Evolutionary conservation across 1,140 invertebrate genomes (phyloP).

Genomic region (Ceratitis capitata): DNA sequence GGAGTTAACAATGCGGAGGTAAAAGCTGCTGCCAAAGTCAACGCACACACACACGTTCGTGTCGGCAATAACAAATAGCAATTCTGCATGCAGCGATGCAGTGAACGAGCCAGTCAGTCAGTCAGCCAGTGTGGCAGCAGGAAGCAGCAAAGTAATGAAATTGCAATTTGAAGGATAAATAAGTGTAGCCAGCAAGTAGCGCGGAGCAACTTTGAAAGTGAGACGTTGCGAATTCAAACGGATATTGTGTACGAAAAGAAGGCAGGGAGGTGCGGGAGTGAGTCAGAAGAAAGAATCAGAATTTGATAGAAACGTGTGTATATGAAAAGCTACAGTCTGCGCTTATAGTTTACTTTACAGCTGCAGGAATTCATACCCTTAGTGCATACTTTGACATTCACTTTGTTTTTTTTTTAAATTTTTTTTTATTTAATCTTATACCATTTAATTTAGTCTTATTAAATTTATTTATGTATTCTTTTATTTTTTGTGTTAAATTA

Average conservation of each 20-base stretch:
- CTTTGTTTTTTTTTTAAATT: too few relatives aligned
- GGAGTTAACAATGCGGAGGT: not conserved
- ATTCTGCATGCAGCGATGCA: not conserved
- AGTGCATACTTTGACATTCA: too few relatives aligned
- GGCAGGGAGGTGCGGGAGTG: not conserved
- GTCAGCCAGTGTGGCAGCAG: not conserved
- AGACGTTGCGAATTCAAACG: not conserved
- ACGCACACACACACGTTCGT: not conserved
- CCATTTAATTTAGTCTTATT: too few relatives aligned
- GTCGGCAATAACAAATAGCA: not conserved
- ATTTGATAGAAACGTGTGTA: too few relatives aligned
- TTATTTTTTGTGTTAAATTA: too few relatives aligned
- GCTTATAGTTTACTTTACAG: too few relatives aligned
- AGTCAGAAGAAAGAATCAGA: too few relatives aligned
- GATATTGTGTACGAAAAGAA: not conserved
- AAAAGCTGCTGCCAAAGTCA: not conserved
- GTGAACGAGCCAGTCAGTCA: too few relatives aligned
- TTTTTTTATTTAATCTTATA: too few relatives aligned
- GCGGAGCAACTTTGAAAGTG: not conserved
- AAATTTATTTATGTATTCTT: too few relatives aligned
- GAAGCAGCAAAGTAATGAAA: constrained; percentile 25
- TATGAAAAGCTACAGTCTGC: too few relatives aligned
- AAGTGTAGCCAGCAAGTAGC: not conserved
- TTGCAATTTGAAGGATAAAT: constrained; percentile 36
- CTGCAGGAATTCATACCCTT: too few relatives aligned